Evolutionary conservation across 2,113 vertebrate genomes (phyloP), one percentile per base, ranked within the genome.

Genomic region (Cavia porcellus): DNA sequence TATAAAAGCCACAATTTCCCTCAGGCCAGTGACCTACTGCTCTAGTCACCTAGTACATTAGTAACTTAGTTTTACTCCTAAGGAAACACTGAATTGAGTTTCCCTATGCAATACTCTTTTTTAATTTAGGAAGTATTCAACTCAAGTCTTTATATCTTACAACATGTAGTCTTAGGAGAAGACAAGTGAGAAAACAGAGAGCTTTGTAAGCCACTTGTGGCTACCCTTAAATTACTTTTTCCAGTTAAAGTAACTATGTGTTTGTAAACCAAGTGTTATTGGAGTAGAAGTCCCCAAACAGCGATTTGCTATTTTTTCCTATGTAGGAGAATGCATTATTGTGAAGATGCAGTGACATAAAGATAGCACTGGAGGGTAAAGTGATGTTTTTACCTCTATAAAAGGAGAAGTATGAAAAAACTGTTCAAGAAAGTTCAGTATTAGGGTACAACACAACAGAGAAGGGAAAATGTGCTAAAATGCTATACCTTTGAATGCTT

Each of bases 201-300:
- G 61, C 42, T 92, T 96, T 85, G 57, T 55, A 83, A 84, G 87
- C 35, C 90, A 95, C 52, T 72, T 70, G 59, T 42, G 47, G 80
- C 59, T 80, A 64, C 25, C 66, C 87, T 80, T 85, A 92, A 97
- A 90, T 92, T 95, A 95, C 50, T 95, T 90, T 86, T 64, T 90
- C 59, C 45, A 74, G 77, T 95, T 97, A 93, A 85, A 95, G 95
- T 85, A 94, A 92, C 74, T 38, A 19, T 64, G 52, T 68, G 68
- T 93, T 50, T 92, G 45, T 95, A 95, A 96, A 88, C 22, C 88
- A 80, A 93, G 84, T 57, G 30, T 35, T 92, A 55, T 96, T 72
- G 77, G 25, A 79, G 20, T 10, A 61, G 25, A 38, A 74, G 32
- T n/a, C 92, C 80, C 81, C 38, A 45, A 93, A 68, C 52, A 87